Evolutionary conservation across 2,797 vertebrate genomes (phyloP), one percentile per base, ranked within the genome.

Genomic region (Bovichtus variegatus): DNA sequence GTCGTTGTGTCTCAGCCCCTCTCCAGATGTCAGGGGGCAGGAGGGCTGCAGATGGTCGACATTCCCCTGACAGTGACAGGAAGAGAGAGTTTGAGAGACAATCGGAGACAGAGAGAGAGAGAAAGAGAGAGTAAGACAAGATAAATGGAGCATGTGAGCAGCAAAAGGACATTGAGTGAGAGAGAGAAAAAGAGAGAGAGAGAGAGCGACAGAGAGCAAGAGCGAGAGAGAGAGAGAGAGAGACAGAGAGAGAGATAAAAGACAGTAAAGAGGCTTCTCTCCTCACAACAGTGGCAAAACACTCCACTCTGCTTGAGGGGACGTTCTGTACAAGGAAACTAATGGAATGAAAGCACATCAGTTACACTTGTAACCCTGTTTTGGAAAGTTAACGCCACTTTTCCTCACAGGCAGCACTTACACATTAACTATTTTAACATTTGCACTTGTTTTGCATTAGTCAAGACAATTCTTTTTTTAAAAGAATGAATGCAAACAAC

Each of bases 1-100:
- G 66, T 87, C 27, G 6, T 44, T 60, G 81, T 81, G 74, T 76
- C 64, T 84, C 80, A 85, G 84, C 74, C 85, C 38, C 10, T 88
- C 84, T 89, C 85, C 91, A 93, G 91, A 93, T 92, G 90, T 91
- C 85, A 87, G 58, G 77, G 86, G 74, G 86, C 85, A 87, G 85
- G 81, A 82, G 81, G 79, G 71, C 80, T 85, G 81, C 92, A 93
- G 93, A 93, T 93, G 92, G 84, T 88, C 73, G 80, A 91, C 92
- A 87, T 92, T 91, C 86, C 83, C 84, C 41, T 90, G 90, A 91
- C 82, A 84, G 83, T 1, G 57, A 81, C 82, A 84, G 85, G 82
- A 87, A 90, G 76, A 84, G 50, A 73, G 53, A 77, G 78, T 80
- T 44, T 44, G 70, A 62, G 78, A 81, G 71, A 76, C 53, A 67